Conservation (phyloP, 1,140 invertebrate genomes). For the Drosophila simulans region DNA sequence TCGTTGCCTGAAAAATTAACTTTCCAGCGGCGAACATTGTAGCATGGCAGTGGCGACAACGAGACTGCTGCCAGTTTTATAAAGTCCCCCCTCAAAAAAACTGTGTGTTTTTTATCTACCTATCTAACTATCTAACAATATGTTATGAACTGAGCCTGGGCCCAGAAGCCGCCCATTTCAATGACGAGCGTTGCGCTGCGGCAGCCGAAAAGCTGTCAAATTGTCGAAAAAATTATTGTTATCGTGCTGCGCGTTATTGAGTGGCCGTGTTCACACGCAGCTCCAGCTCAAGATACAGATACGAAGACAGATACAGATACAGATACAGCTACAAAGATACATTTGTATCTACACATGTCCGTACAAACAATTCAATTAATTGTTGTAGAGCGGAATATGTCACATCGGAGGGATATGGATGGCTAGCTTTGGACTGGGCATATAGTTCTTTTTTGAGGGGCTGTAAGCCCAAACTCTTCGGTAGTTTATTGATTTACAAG, state of each 20-base stretch:
- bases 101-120: too few species aligned
- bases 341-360: conserved; percentile 79
- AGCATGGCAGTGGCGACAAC: conserved; percentile 51
- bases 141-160: conserved; percentile 24
- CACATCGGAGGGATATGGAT: conserved; percentile 45
- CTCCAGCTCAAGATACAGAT: conserved; percentile 31
- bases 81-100: background rate
- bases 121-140: conserved; percentile 32
- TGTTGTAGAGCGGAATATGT: conserved; percentile 70
- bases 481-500: conserved; percentile 83
- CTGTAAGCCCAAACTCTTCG: conserved; percentile 49
- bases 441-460: background rate
- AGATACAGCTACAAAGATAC: conserved; percentile 60
- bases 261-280: conserved; percentile 73
- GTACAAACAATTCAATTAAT: conserved; percentile 82
- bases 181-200: conserved; percentile 47
- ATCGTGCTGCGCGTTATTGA: conserved; percentile 74
- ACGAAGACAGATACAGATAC: conserved; percentile 18
- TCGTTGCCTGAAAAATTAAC: conserved; percentile 84
- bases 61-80: conserved; percentile 62
- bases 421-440: conserved; percentile 10
- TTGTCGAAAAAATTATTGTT: conserved; percentile 77
- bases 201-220: conserved; percentile 77
- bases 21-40: conserved; percentile 47
- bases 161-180: conserved; percentile 22